Base-by-base conservation (phyloP, 2,797 vertebrate species). In the Platyrinchus mystaceus region DNA sequence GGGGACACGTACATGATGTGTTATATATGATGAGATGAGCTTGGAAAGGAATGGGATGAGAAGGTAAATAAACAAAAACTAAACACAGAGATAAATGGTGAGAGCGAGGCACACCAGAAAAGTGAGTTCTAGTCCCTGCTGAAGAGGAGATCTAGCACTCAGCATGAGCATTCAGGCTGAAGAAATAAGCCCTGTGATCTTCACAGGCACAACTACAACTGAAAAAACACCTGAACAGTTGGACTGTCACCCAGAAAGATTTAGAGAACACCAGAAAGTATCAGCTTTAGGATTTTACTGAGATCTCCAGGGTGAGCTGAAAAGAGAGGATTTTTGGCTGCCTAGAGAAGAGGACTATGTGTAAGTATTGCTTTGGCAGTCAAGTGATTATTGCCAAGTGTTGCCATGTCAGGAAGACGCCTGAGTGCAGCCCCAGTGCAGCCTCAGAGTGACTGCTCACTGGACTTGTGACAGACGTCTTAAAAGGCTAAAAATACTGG, bases 21-120 rank as follows among this genome's bases (percentile, higher is more conserved):
- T 4, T 37, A 3, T 0, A 4, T 7, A 14, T 0, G 10, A 41
- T 1, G 4, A 78, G n/a, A 24, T 69, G 36, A 80, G 36, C 60
- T 49, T 43, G 62, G 80, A n/a, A 59, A 80, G n/a, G 28, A 92
- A 30, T 1, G 26, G 46, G 26, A 27, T 44, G 28, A 76, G 60
- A 67, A 89, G 14, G 21, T 26, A 71, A 81, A 91, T 34, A 82
- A 92, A 70, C 32, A 66, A 64, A 66, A 94, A 19, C 16, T n/a
- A 64, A 90, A 26, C 56, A 44, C 11, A 37, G 44, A 70, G 36
- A 32, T 71, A 30, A 68, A 47, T 3, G 27, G 27, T 9, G 58
- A 53, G 37, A 46, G 32, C 6, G 22, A 84, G 19, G 46, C 46
- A 32, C 4, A 4, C 22, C 41, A 39, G 53, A 27, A 36, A 84